These are phyloP conservation scores for Montifringilla adamsi DNA, from an alignment of 2,113 vertebrate species.

Conservation along the genomic window DNA sequence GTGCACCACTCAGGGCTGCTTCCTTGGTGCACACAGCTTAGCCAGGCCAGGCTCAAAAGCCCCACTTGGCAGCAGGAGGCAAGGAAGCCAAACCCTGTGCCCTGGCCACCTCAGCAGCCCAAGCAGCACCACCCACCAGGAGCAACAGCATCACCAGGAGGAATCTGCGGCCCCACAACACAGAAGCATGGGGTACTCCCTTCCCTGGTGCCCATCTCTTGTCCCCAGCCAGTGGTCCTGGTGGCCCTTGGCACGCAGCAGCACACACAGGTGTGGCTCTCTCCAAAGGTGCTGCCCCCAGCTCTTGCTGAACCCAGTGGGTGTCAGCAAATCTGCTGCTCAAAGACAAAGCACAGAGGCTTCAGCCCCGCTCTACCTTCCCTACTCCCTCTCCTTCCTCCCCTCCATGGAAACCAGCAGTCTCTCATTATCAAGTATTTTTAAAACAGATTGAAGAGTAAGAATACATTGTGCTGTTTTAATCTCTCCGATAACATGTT, in stretches of 20 bases:
- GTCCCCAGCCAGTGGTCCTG: accelerated
- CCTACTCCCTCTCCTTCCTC: not conserved
- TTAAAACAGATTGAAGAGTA: conserved; percentile 2
- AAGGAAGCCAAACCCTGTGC: not conserved
- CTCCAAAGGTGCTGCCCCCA: not conserved
- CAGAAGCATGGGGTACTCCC: not conserved
- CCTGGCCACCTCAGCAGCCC: not conserved
- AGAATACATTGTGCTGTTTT: not conserved
- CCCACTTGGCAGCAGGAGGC: not conserved
- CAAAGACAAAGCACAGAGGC: not conserved
- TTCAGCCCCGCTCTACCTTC: not conserved
- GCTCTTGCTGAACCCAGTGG: not conserved
- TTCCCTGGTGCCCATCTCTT: not conserved
- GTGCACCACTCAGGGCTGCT: not conserved
- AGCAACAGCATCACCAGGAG: not conserved
- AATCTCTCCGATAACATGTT: not conserved
- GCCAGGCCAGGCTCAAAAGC: not conserved
- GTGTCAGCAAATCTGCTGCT: not conserved
- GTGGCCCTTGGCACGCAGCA: not conserved
- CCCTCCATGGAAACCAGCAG: conserved; percentile 32
- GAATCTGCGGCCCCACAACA: accelerated
- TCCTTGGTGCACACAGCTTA: not conserved
- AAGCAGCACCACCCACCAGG: not conserved
- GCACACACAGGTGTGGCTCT: accelerated
- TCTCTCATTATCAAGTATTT: conserved; percentile 1